Evolutionary conservation across 2,113 vertebrate genomes (phyloP).

Genomic region (Sapajus apella): DNA sequence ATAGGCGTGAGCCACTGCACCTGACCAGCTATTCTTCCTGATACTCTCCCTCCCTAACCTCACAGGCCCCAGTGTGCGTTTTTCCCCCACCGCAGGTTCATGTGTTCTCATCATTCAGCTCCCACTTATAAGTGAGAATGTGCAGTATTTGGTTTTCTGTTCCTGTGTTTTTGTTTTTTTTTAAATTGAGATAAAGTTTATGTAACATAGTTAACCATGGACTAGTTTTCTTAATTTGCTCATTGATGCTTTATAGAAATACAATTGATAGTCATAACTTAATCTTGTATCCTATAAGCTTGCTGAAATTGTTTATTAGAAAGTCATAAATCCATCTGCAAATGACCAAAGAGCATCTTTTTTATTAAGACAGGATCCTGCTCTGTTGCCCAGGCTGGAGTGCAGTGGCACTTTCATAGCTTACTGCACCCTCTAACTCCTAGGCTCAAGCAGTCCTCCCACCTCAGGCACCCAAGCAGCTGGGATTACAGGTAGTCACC

Average conservation of each 20-base stretch:
- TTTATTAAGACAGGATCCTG: not conserved
- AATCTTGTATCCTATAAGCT: not conserved
- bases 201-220: not conserved
- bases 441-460: not conserved
- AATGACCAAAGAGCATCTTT: not conserved
- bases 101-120: too few species aligned
- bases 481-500: not conserved
- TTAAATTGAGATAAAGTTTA: not conserved
- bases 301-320: not conserved
- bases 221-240: not conserved
- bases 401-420: too few species aligned
- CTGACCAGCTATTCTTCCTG: too few species aligned
- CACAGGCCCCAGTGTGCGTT: too few species aligned
- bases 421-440: not conserved
- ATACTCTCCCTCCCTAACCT: too few species aligned
- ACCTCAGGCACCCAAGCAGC: not conserved
- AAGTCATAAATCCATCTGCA: not conserved
- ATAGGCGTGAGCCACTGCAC: too few species aligned
- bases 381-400: not conserved
- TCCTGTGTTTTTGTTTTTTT: too few species aligned
- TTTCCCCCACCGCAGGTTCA: too few species aligned
- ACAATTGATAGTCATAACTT: not conserved
- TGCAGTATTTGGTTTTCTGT: too few species aligned
- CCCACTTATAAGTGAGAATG: too few species aligned
- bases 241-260: not conserved